Conservation (phyloP, 2,888 invertebrate species). For the Metalampra italica region DNA sequence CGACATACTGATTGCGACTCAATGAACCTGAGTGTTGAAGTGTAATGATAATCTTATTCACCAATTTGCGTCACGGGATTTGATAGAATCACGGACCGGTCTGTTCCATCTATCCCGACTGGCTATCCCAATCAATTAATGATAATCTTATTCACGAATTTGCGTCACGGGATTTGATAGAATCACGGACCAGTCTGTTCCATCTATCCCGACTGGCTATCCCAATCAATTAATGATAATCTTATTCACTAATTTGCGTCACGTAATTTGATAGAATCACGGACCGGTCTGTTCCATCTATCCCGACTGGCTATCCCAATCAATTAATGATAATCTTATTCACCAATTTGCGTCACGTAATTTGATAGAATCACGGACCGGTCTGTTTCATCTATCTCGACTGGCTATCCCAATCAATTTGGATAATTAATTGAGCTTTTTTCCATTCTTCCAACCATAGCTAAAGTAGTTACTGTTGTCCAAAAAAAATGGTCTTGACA, state of each 20-base stretch:
- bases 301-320: no score
- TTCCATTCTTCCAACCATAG: no score
- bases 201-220: no score
- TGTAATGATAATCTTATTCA: constrained; percentile 46
- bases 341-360: constrained; percentile 16
- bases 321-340: constrained; percentile 44
- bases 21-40: constrained; percentile 30
- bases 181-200: not conserved
- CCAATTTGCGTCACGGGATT: constrained; percentile 8
- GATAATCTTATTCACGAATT: constrained; percentile 38
- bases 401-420: no score
- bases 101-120: no score
- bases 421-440: no score
- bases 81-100: not conserved
- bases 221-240: constrained; percentile 46
- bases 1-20: constrained; percentile 49
- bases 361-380: not conserved
- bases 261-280: not conserved
- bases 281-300: not conserved
- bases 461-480: no score
- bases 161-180: constrained; percentile 2
- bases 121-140: no score
- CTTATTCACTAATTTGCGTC: constrained; percentile 27
- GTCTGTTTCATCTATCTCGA: no score
- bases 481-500: no score